Percentiles rank a stretch among this genome's conserved stretches.
Conservation (phyloP, 2,113 vertebrate species). For the Psophia crepitans region DNA sequence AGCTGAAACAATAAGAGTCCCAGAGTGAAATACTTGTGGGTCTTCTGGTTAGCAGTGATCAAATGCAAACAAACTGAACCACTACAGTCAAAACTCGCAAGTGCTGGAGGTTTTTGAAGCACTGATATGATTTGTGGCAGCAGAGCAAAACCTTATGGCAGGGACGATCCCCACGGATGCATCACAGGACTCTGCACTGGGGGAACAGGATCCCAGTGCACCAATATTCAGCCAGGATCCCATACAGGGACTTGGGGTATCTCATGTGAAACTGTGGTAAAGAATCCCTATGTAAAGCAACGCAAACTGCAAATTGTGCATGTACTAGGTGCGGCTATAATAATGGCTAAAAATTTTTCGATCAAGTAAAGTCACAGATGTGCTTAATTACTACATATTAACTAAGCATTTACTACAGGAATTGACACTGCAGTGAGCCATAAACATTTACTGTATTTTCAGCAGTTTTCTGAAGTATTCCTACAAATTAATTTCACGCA, state of each 20-base stretch:
- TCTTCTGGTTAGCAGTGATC: neutral
- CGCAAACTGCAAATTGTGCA: neutral
- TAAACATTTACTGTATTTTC: neutral
- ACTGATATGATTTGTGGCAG: neutral
- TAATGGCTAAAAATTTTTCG: neutral
- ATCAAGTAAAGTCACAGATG: neutral
- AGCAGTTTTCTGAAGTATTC: neutral
- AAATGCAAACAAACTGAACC: neutral
- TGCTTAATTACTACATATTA: neutral
- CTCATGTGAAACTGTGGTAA: neutral
- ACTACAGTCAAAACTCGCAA: neutral
- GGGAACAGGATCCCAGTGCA: neutral
- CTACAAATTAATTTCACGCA: neutral
- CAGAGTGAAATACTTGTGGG: neutral
- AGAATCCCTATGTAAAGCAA: neutral
- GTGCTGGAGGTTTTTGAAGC: neutral
- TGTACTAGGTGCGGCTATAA: neutral
- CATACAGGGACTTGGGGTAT: neutral
- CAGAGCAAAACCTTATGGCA: conserved; percentile 10
- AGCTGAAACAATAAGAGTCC: conserved; percentile 1
- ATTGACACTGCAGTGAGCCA: neutral
- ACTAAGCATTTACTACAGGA: neutral
- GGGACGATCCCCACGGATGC: accelerated
- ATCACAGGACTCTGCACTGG: neutral
- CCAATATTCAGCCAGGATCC: neutral